These are phyloP conservation scores for Homarus gammarus DNA, from an alignment of 2,888 invertebrate genomes.

Conservation along the genomic window DNA sequence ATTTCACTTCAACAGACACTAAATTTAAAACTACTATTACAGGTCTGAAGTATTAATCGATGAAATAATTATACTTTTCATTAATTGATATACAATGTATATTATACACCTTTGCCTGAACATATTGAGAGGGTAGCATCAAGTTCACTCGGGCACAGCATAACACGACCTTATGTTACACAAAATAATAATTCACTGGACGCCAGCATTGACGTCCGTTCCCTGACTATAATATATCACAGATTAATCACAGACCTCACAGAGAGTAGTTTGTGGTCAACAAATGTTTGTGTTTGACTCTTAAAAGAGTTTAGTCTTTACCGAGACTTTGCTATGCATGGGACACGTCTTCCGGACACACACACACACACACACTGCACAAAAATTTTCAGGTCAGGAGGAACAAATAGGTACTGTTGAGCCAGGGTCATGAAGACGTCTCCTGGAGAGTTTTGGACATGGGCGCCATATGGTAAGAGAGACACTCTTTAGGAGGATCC, in stretches of 20 bases:
- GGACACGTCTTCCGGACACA: too few relatives aligned
- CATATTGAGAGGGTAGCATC: conserved; percentile 9
- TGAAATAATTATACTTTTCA: background rate
- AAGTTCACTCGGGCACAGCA: background rate
- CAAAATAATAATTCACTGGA: conserved; percentile 28
- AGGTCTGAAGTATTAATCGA: background rate
- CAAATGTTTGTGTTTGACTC: background rate
- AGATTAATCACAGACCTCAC: conserved; percentile 51
- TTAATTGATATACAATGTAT: background rate
- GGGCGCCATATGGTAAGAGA: background rate
- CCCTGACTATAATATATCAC: conserved; percentile 58
- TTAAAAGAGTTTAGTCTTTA: background rate
- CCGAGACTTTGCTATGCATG: too few relatives aligned
- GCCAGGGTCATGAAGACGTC: too few relatives aligned
- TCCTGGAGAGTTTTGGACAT: background rate
- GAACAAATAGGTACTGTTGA: background rate
- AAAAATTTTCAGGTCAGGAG: background rate
- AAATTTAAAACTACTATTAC: background rate
- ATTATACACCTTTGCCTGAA: conserved; percentile 5
- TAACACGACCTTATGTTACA: conserved; percentile 7
- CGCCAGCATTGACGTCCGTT: conserved; percentile 25
- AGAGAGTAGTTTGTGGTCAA: conserved; percentile 19
- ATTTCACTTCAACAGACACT: background rate
- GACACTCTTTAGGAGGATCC: background rate
- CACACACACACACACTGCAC: background rate